phyloP scores from a whole-genome alignment of 2,113 vertebrate species.

The Gobius niger region DNA sequence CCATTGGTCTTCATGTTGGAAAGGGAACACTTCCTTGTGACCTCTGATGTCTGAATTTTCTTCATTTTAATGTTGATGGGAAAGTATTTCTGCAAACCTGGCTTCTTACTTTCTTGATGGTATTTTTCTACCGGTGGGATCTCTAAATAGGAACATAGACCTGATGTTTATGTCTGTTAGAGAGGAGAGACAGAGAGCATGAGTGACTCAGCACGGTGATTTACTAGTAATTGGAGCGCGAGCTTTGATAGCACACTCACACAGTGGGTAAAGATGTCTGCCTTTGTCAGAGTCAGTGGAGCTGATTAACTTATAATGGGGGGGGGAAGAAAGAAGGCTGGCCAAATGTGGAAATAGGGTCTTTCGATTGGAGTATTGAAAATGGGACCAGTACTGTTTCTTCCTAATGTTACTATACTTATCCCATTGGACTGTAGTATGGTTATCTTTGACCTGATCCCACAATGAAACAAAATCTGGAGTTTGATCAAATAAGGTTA shows the following conservation, averaged over 20 bases:
- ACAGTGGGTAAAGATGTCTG: constrained; percentile 30
- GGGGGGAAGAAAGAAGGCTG: constrained; percentile 25
- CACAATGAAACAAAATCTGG: too few species aligned
- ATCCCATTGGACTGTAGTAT: too few species aligned
- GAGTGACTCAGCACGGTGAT: constrained; percentile 69
- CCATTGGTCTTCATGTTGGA: too few species aligned
- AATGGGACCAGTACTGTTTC: too few species aligned
- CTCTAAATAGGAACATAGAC: constrained; percentile 32
- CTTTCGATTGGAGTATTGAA: too few species aligned
- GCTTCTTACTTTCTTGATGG: constrained; percentile 31
- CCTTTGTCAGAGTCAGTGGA: constrained; percentile 53
- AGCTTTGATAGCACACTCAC: constrained; percentile 43
- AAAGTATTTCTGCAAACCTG: constrained; percentile 14
- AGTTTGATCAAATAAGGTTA: too few species aligned
- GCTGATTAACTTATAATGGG: constrained; percentile 36
- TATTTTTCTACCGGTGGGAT: constrained; percentile 38
- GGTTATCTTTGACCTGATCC: too few species aligned
- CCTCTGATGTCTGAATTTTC: too few species aligned
- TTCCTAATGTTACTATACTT: too few species aligned
- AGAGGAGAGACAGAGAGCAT: constrained; percentile 25
- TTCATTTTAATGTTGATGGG: too few species aligned
- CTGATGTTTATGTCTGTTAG: constrained; percentile 21
- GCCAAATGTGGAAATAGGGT: too few species aligned
- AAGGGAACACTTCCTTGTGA: too few species aligned
- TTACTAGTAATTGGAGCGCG: constrained; percentile 63